Evolutionary conservation across 2,888 invertebrate genomes (phyloP).

Genomic region (Phaedon cochleariae): DNA sequence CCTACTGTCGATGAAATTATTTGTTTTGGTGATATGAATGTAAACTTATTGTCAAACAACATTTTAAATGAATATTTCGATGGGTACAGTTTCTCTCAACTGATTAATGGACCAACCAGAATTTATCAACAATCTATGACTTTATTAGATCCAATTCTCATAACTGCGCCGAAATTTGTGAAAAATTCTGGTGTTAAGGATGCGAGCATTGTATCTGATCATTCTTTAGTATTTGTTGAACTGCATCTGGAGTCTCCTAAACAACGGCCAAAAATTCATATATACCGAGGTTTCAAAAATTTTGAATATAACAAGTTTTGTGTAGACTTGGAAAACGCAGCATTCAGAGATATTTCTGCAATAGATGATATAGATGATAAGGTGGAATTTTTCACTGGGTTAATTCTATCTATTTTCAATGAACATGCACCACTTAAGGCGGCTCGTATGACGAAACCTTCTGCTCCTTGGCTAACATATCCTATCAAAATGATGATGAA

Average conservation of each 20-base stretch:
- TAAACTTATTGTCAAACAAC: constrained; percentile 9
- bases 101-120: not conserved
- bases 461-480: constrained; percentile 11
- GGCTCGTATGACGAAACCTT: constrained; percentile 4
- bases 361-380: constrained; percentile 14
- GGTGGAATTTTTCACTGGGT: not conserved
- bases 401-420: not conserved
- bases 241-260: not conserved
- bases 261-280: constrained; percentile 9
- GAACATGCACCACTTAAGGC: constrained; percentile 1
- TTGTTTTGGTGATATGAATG: constrained; percentile 15
- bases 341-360: constrained; percentile 5
- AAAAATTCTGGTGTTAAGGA: constrained; percentile 12
- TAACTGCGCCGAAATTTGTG: not conserved
- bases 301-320: constrained; percentile 13
- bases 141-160: not conserved
- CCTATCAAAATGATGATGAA: constrained; percentile 15
- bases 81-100: constrained; percentile 4
- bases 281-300: constrained; percentile 6
- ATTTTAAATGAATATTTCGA: constrained; percentile 2
- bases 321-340: not conserved
- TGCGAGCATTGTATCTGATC: constrained; percentile 6
- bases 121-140: not conserved
- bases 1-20: constrained; percentile 10
- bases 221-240: constrained; percentile 5